Conservation (phyloP, 2,888 invertebrate species). For the Pseudanteris insignis region DNA sequence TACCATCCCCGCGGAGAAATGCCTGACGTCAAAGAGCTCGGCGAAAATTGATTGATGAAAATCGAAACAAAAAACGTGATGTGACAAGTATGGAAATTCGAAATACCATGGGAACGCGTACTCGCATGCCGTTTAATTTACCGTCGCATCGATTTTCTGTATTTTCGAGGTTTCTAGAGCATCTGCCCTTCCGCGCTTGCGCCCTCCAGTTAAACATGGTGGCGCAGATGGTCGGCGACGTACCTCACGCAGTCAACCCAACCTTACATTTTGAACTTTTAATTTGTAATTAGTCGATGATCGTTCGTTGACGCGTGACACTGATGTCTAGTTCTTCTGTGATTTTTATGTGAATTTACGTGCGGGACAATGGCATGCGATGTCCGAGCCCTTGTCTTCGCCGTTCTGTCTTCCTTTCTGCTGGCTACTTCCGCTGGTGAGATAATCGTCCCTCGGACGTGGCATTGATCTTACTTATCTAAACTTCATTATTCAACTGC, state of each 20-base stretch:
- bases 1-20: too few species aligned
- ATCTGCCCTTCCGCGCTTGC: constrained; percentile 42
- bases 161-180: constrained; percentile 58
- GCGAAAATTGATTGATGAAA: too few species aligned
- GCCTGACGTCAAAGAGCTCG: too few species aligned
- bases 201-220: constrained; percentile 50
- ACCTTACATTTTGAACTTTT: constrained; percentile 4
- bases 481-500: neutral
- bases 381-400: constrained; percentile 9
- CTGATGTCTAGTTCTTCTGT: constrained; percentile 5
- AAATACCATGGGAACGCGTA: constrained; percentile 13
- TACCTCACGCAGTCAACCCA: constrained; percentile 12
- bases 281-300: too few species aligned
- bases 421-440: constrained; percentile 33
- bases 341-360: neutral
- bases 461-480: constrained; percentile 13
- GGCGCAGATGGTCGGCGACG: constrained; percentile 11
- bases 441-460: constrained; percentile 8
- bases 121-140: constrained; percentile 43
- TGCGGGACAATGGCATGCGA: constrained; percentile 20
- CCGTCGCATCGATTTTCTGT: constrained; percentile 52
- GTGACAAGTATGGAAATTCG: constrained; percentile 1
- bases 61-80: too few species aligned
- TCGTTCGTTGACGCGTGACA: too few species aligned
- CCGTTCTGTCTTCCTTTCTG: constrained; percentile 24